phyloP scores from a whole-genome alignment of 2,113 vertebrate genomes.

The Myocastor coypus region DNA sequence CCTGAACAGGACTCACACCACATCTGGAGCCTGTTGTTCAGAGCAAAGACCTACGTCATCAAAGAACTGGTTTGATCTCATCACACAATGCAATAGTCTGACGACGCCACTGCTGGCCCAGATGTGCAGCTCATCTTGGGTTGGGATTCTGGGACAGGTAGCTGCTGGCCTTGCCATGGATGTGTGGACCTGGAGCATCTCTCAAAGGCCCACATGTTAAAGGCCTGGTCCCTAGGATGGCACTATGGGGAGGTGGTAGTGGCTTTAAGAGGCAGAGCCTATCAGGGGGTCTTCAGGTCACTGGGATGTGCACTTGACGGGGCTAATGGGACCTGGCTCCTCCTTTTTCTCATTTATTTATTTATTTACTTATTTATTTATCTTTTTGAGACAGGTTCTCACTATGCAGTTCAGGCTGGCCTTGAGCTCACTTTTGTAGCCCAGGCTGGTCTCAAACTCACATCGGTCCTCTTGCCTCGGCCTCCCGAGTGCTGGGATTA shows the following conservation, averaged over 20 bases:
- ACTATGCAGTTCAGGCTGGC: too few species aligned
- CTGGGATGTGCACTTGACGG: too few species aligned
- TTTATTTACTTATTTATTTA: too few species aligned
- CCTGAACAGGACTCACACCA: background rate
- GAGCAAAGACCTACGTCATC: background rate
- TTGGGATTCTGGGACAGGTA: background rate
- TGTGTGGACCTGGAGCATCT: too few species aligned
- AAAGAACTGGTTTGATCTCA: background rate
- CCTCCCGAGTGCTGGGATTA: too few species aligned
- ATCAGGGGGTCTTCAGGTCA: background rate
- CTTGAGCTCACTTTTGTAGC: too few species aligned
- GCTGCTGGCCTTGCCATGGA: background rate
- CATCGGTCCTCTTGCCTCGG: too few species aligned
- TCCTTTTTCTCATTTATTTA: background rate
- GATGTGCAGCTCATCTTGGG: background rate
- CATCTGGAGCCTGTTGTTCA: background rate
- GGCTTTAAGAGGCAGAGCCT: background rate
- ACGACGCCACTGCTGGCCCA: background rate
- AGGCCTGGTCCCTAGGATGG: background rate
- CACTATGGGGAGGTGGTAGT: background rate
- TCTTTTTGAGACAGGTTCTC: too few species aligned
- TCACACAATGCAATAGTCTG: fast-evolving
- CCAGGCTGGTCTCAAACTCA: too few species aligned
- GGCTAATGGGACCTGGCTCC: too few species aligned
- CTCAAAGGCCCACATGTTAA: background rate